Evolutionary conservation across 2,797 vertebrate genomes (phyloP), one percentile per base, ranked within the genome.

Genomic region (Gambusia yucatana): DNA sequence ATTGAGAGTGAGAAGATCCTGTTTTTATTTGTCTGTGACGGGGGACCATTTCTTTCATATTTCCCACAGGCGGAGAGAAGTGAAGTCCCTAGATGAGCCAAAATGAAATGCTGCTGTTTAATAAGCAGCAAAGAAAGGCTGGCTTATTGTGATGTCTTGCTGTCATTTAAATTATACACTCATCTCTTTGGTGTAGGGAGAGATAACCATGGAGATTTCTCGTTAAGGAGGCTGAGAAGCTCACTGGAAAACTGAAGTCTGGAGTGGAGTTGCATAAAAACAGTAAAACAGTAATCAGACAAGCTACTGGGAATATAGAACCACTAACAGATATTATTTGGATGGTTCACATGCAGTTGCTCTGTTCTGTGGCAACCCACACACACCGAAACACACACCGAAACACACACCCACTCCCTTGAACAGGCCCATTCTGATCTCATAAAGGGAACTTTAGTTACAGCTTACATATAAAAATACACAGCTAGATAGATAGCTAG

Each of bases 101-200:
- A 71, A 77, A 86, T 89, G 80, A 88, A 87, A 84, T 70, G 36
- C 22, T 75, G 48, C 43, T 4, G 74, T 77, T 80, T 85, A 87
- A 87, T 79, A 72, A 85, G 78, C 63, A 69, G 33, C 82, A 55
- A 84, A 39, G 63, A 81, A 72, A 82, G 73, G 41, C 33, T 72
- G 75, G 55, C 25, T 76, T 85, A 80, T 80, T 75, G 72, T n/a
- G 79, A 76, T 77, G 67, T 73, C 73, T 73, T 13, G 39, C 77
- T 61, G 65, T 78, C 77, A 36, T 84, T 88, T 84, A 84, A 86
- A 91, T 81, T 43, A 61, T 73, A 61, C 65, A 79, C 28, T 77
- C 50, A n/a, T 55, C 59, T 75, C 41, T 73, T 89, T 59, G 50
- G 76, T 20, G 13, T 76, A 67, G 84, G 82, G 72, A 77, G 70